phyloP scores from a whole-genome alignment of 2,113 vertebrate genomes.

The Xiphias gladius region DNA sequence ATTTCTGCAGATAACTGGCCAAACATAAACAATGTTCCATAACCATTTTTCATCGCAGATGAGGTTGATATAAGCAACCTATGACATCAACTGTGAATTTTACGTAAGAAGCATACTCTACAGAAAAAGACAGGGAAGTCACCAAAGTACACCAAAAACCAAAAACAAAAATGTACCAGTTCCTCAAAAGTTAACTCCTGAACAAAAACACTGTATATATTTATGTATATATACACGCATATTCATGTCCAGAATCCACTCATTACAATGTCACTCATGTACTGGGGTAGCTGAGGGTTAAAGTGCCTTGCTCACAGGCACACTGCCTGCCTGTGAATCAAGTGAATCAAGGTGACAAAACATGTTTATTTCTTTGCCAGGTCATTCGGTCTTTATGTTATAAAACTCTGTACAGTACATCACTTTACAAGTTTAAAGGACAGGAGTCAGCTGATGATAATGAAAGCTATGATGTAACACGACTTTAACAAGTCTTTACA shows the following conservation, averaged over 20 bases:
- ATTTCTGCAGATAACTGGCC: too few relatives aligned
- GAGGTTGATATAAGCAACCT: too few relatives aligned
- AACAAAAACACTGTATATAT: background rate
- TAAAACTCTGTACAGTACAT: background rate
- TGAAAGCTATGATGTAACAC: background rate
- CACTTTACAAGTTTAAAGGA: background rate
- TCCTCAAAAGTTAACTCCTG: background rate
- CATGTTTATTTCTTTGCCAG: background rate
- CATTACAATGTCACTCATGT: too few relatives aligned
- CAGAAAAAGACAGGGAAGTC: too few relatives aligned
- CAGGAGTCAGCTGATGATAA: conserved; percentile 19
- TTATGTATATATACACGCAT: too few relatives aligned
- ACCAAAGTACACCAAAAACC: too few relatives aligned
- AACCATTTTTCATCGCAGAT: too few relatives aligned
- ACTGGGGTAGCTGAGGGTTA: background rate
- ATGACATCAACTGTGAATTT: too few relatives aligned
- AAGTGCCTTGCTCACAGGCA: conserved; percentile 2
- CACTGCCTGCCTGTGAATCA: background rate
- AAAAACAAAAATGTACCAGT: background rate
- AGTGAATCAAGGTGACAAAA: background rate
- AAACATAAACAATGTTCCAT: too few relatives aligned
- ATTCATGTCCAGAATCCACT: background rate
- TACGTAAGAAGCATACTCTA: too few relatives aligned
- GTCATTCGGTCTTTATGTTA: background rate
- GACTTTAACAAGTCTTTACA: background rate